Percentiles rank a stretch among this genome's conserved stretches.
These are phyloP conservation scores for Pelusios castaneus DNA, from an alignment of 2,113 vertebrate genomes.

Conservation along the genomic window DNA sequence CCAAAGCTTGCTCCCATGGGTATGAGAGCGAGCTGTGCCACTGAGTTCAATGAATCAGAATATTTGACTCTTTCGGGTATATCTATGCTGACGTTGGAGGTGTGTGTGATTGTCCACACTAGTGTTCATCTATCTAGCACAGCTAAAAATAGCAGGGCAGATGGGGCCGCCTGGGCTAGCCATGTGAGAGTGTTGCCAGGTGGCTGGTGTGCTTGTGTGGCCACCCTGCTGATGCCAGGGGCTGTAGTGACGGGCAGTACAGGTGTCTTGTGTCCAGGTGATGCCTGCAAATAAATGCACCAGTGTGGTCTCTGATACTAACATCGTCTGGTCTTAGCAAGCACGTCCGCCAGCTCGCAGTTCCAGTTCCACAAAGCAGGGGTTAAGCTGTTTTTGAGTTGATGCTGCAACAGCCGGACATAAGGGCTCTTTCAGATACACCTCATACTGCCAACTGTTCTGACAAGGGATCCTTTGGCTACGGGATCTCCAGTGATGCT, in stretches of 20 bases:
- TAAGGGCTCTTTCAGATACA: rapidly evolving
- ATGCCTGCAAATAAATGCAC: neutral
- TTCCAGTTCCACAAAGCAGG: neutral
- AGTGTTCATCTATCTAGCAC: neutral
- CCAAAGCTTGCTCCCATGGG: neutral
- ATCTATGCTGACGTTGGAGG: neutral
- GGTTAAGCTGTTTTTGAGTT: neutral
- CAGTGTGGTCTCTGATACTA: neutral
- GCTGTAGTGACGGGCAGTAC: neutral
- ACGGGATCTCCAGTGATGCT: neutral
- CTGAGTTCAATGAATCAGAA: neutral
- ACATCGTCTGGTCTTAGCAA: neutral
- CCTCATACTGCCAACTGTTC: neutral
- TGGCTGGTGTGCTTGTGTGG: neutral
- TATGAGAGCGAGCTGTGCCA: neutral
- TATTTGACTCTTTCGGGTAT: neutral
- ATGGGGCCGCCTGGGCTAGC: neutral
- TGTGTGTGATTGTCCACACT: too few relatives aligned
- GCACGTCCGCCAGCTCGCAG: neutral
- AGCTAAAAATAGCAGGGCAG: neutral
- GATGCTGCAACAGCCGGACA: neutral
- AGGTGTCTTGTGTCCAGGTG: neutral
- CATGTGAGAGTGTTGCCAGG: neutral
- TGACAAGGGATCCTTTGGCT: rapidly evolving
- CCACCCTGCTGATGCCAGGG: neutral